These are phyloP conservation scores for Melanophora roralis DNA, from an alignment of 2,888 invertebrate species.

Conservation along the genomic window DNA sequence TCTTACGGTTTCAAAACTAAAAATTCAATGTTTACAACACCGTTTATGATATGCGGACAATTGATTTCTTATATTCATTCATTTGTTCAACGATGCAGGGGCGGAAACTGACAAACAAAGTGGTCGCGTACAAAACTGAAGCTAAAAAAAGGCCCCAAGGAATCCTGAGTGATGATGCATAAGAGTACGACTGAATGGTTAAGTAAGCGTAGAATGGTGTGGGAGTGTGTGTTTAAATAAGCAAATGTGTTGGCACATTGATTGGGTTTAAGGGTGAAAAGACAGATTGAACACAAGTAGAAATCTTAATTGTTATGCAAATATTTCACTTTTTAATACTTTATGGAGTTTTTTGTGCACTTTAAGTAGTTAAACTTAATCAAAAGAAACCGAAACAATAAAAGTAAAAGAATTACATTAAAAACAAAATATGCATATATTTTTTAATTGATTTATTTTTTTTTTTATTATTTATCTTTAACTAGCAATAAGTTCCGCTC, in stretches of 20 bases:
- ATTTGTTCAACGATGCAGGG: not conserved
- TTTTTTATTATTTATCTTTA: no score
- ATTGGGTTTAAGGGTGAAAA: slow-evolving; percentile 21
- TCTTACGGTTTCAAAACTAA: no score
- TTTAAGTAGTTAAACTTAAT: no score
- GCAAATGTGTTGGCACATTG: slow-evolving; percentile 23
- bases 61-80: slow-evolving; percentile 19
- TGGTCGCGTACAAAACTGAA: not conserved
- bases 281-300: slow-evolving; percentile 15
- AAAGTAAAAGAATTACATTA: not conserved
- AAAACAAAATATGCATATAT: not conserved
- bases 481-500: no score
- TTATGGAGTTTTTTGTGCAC: slow-evolving; percentile 2
- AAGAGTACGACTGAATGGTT: slow-evolving; percentile 44
- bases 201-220: slow-evolving; percentile 3
- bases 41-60: slow-evolving; percentile 6
- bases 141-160: slow-evolving; percentile 38
- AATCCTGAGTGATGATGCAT: slow-evolving; percentile 56
- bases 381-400: no score
- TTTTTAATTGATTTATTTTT: no score
- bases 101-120: slow-evolving; percentile 2
- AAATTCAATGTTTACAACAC: not conserved
- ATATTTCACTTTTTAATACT: slow-evolving; percentile 42
- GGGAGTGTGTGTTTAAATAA: slow-evolving; percentile 25
- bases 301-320: slow-evolving; percentile 59